A percentile compares a stretch with the other conserved stretches of the same genome.
Conservation (phyloP, 2,888 invertebrate genomes). For the Coremacera marginata region DNA sequence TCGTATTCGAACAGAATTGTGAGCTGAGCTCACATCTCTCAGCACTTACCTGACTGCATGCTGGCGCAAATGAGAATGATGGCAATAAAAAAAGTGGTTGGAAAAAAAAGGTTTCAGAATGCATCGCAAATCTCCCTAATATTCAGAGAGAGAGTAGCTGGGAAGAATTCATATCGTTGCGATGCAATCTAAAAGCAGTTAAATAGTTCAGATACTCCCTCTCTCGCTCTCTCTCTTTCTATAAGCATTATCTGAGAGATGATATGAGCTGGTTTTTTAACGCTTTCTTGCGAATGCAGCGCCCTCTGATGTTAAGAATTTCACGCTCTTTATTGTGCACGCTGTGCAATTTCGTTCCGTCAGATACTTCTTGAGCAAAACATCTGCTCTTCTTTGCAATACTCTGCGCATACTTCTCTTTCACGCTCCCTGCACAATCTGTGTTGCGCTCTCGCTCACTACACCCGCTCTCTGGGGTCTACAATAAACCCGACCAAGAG, state of each 20-base stretch:
- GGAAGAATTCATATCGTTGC: too few relatives aligned
- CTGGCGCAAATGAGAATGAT: conserved; percentile 2
- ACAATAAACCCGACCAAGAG: conserved; percentile 3
- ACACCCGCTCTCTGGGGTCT: conserved; percentile 1
- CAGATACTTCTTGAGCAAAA: conserved; percentile 13
- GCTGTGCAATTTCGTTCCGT: not conserved
- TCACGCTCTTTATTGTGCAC: not conserved
- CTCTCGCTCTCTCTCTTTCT: too few relatives aligned
- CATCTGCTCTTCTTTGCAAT: conserved; percentile 29
- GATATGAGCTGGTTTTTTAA: not conserved
- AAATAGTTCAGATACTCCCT: not conserved
- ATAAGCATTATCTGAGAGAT: not conserved
- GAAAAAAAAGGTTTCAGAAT: not conserved
- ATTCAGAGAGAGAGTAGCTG: not conserved
- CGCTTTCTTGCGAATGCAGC: conserved; percentile 1
- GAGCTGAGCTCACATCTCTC: not conserved
- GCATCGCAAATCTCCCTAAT: not conserved
- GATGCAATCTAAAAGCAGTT: not conserved
- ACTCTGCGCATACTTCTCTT: conserved; percentile 24
- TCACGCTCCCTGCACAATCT: conserved; percentile 29
- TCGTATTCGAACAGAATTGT: too few relatives aligned
- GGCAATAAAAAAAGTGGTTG: not conserved
- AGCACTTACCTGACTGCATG: not conserved
- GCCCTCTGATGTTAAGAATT: conserved; percentile 34
- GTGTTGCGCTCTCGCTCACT: conserved; percentile 21